Conservation (phyloP, 2,888 invertebrate species). For the Teleiodes luculella region DNA sequence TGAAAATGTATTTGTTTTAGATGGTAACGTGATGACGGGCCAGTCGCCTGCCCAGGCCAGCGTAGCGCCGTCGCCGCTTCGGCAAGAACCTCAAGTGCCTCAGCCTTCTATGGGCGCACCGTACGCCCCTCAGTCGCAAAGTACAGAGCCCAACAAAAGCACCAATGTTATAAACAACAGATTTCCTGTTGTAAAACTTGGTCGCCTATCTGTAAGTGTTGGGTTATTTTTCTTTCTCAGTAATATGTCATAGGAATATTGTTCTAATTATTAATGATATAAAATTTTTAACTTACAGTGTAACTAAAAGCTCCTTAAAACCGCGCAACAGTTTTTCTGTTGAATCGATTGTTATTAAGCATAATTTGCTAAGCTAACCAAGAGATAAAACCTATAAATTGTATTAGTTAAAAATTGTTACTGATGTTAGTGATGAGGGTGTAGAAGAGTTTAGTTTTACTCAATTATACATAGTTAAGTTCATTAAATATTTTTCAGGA, state of each 20-base stretch:
- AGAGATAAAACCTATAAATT: too few relatives aligned
- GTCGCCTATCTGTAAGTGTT: constrained; percentile 66
- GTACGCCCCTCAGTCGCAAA: constrained; percentile 46
- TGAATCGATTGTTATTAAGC: too few relatives aligned
- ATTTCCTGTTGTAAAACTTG: constrained; percentile 73
- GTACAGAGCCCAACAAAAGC: constrained; percentile 49
- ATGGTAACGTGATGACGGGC: constrained; percentile 70
- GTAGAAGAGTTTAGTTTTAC: too few relatives aligned
- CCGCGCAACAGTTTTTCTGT: too few relatives aligned
- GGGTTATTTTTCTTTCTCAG: neutral
- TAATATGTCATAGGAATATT: too few relatives aligned
- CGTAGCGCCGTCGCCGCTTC: constrained; percentile 77
- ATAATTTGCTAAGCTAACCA: too few relatives aligned
- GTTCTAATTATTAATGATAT: too few relatives aligned
- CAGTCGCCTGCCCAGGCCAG: constrained; percentile 82
- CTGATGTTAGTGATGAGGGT: too few relatives aligned
- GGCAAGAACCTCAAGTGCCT: constrained; percentile 74
- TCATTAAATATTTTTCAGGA: constrained; percentile 56
- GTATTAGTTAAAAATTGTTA: too few relatives aligned
- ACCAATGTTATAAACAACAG: constrained; percentile 49
- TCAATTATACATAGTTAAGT: too few relatives aligned
- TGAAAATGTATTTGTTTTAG: constrained; percentile 32
- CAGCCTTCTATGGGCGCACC: constrained; percentile 71
- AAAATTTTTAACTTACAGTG: too few relatives aligned
- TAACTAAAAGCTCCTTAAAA: too few relatives aligned